Percentiles rank a stretch among this genome's conserved stretches.
These are phyloP conservation scores for Malurus elegans DNA, from an alignment of 2,113 vertebrate genomes.

Conservation along the genomic window DNA sequence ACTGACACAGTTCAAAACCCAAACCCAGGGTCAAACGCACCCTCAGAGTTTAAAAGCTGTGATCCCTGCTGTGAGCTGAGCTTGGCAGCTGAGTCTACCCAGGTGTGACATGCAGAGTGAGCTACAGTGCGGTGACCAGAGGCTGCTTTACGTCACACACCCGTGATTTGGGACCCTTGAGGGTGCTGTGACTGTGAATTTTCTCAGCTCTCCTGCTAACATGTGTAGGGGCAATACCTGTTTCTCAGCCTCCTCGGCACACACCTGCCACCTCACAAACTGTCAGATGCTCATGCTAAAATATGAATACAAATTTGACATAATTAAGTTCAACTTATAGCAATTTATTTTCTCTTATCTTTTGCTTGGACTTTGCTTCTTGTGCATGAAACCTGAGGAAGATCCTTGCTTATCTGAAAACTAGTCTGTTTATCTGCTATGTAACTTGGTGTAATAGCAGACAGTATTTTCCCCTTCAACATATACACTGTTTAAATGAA, in stretches of 20 bases:
- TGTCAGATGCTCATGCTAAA: background rate
- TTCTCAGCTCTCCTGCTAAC: slow-evolving; percentile 5
- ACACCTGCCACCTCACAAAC: background rate
- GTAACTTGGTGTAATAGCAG: background rate
- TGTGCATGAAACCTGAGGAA: background rate
- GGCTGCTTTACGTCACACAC: background rate
- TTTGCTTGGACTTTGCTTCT: background rate
- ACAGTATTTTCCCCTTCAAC: background rate
- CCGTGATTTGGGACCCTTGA: background rate
- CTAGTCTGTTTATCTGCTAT: background rate
- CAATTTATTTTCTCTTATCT: background rate
- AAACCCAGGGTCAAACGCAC: background rate
- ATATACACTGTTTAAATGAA: background rate
- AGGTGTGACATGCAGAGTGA: background rate
- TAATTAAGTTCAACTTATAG: background rate
- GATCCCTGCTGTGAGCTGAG: background rate
- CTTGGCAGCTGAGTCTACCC: background rate
- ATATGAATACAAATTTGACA: background rate
- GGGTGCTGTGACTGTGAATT: background rate
- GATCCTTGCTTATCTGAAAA: background rate
- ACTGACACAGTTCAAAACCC: background rate
- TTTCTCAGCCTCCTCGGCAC: background rate
- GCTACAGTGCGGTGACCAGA: background rate
- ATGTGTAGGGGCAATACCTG: background rate
- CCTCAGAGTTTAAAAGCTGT: background rate